A percentile compares a stretch with the other conserved stretches of the same genome.
Conservation (phyloP, 2,888 invertebrate species). For the Dicranocentrus wangi region DNA sequence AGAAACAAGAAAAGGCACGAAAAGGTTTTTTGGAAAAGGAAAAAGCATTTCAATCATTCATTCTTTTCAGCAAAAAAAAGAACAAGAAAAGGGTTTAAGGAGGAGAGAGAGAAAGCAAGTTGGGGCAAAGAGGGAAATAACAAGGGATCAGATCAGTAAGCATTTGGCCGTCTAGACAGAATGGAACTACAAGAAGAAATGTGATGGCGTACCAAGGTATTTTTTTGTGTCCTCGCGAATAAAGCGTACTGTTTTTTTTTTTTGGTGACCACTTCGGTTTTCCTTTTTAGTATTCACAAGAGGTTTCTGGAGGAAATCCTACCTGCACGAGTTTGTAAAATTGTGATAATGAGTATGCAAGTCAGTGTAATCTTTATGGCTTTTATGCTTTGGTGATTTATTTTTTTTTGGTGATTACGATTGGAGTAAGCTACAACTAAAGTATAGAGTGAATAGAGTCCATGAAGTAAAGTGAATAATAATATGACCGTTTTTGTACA, state of each 20-base stretch:
- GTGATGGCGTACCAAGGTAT: neutral
- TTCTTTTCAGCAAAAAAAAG: slow-evolving; percentile 3
- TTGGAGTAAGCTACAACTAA: neutral
- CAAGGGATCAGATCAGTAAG: neutral
- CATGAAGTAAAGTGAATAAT: neutral
- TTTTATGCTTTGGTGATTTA: neutral
- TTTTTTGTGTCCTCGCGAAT: too few species aligned
- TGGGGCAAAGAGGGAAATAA: neutral
- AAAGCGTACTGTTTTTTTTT: too few species aligned
- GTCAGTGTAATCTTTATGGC: neutral
- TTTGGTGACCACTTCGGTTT: too few species aligned
- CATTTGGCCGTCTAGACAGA: neutral
- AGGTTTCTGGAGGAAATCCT: too few species aligned
- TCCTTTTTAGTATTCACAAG: too few species aligned
- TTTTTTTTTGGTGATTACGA: neutral
- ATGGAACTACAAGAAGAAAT: neutral
- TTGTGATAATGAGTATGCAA: neutral
- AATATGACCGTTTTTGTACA: neutral
- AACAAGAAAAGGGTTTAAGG: neutral
- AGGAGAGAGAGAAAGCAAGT: neutral
- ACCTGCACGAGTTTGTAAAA: too few species aligned
- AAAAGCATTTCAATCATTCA: slow-evolving; percentile 26
- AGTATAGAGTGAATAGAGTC: neutral
- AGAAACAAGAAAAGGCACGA: neutral
- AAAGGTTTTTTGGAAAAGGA: neutral